Evolutionary conservation across 64 coral and sea anemone species (phyloP), one percentile per base, ranked within the genome.

Genomic region (Montipora capricornis): DNA sequence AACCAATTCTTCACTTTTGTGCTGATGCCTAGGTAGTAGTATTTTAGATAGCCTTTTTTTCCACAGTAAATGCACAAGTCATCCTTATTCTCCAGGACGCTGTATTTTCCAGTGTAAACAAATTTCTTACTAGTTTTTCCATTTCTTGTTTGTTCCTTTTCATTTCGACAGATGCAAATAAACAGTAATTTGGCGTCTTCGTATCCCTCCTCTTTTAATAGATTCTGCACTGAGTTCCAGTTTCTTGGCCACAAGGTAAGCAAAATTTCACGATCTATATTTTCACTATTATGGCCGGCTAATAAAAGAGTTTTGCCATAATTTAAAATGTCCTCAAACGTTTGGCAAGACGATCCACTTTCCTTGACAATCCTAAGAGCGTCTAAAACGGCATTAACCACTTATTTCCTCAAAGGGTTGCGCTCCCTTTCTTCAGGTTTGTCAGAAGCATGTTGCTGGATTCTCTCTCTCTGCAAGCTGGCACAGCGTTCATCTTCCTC

Each of bases 1-100:
- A 95, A 95, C 94, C 90, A 95, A 59, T 95, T 88, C 46, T 95
- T 91, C 2, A 88, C 49, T 82, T 95, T 95, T 11, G 2, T 92
- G 15, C 24, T 37, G 1, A 95, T 9, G 5, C 89, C 89, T 14
- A 95, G 49, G 69, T 95, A 95, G 14, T 62, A 74, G 49, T 95
- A 95, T 20, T 74, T 81, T 80, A 95, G 44, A 46, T 87, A 60
- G 6, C 82, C 94, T 74, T 80, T 59, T 2, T 76, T 80, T 2
- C 94, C 94, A 95, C 94, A 95, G 46, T 95, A 37, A 26, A 5
- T 1, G 15, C 90, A 92, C 6, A 62, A 3, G n/a, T 74, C 70
- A 74, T 91, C 68, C 14, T 97, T 94, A 66, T 53, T 88, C 15
- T 81, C 16, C 92, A 94, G 49, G 6, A 97, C 24, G 22, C 92